phyloP scores from a whole-genome alignment of 2,797 vertebrate genomes.

The Lindbergichthys nudifrons region DNA sequence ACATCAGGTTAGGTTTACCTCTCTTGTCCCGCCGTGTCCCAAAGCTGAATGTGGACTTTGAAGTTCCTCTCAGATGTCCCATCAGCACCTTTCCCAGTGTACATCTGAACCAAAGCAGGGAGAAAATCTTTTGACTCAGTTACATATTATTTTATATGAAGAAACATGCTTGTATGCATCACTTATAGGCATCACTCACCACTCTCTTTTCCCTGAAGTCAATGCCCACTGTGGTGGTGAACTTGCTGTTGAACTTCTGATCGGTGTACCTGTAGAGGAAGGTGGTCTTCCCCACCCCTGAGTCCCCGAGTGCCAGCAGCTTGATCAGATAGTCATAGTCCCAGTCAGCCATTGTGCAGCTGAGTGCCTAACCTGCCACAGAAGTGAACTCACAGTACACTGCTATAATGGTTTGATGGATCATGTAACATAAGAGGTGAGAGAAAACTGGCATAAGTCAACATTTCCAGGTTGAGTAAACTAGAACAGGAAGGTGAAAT shows the following conservation, averaged over 20 bases:
- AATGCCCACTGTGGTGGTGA: constrained; percentile 95
- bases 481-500: constrained; percentile 10
- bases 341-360: constrained; percentile 93
- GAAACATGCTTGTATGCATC: not conserved
- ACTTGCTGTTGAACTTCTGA: constrained; percentile 93
- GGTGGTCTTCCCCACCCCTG: constrained; percentile 97
- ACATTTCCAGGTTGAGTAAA: not conserved
- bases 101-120: constrained; percentile 80
- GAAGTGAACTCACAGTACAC: constrained; percentile 29
- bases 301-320: constrained; percentile 96
- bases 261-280: constrained; percentile 97
- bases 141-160: not conserved
- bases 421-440: constrained; percentile 1
- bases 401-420: constrained; percentile 1
- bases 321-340: constrained; percentile 99
- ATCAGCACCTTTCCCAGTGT: constrained; percentile 87
- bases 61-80: constrained; percentile 88
- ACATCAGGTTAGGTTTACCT: constrained; percentile 78
- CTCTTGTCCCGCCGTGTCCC: constrained; percentile 97
- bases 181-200: constrained; percentile 83
- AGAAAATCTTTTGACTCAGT: not conserved
- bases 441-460: not conserved
- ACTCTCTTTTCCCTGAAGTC: constrained; percentile 97
- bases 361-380: constrained; percentile 78
- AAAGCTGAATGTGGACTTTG: constrained; percentile 94